phyloP scores from a whole-genome alignment of 2,797 vertebrate species.

The Rhodeus uyekii region DNA sequence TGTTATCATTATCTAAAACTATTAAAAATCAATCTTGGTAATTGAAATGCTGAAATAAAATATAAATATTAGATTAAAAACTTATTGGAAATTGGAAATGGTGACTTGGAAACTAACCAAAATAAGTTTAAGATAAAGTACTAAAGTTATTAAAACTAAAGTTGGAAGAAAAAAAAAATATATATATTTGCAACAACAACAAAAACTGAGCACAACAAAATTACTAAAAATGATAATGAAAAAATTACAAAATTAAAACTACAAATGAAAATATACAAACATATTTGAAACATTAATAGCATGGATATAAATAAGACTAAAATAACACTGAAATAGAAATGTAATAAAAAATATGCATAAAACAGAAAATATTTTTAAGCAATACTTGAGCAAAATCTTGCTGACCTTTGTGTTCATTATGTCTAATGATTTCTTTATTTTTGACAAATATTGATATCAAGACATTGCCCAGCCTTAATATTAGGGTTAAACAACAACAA shows the following conservation, averaged over 20 bases:
- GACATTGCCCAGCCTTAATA: no score
- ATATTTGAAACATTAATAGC: not conserved
- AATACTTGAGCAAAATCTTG: not conserved
- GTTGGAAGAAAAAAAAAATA: not conserved
- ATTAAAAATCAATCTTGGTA: not conserved
- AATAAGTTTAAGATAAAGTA: not conserved
- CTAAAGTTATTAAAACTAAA: not conserved
- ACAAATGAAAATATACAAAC: not conserved
- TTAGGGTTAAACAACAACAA: not conserved
- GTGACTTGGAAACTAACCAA: not conserved
- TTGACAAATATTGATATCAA: not conserved
- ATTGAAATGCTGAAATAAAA: not conserved
- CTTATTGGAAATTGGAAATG: not conserved
- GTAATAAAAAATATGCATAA: not conserved
- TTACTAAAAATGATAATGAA: no score
- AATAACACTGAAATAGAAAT: not conserved
- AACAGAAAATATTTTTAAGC: not conserved
- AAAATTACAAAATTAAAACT: not conserved
- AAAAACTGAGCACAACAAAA: not conserved
- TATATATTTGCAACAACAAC: no score
- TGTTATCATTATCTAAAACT: not conserved
- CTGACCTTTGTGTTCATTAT: not conserved
- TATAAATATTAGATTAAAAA: not conserved
- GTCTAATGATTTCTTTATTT: not conserved
- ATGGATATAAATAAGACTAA: not conserved